Conservation (phyloP, 2,113 vertebrate species). For the Hemicordylus capensis region DNA sequence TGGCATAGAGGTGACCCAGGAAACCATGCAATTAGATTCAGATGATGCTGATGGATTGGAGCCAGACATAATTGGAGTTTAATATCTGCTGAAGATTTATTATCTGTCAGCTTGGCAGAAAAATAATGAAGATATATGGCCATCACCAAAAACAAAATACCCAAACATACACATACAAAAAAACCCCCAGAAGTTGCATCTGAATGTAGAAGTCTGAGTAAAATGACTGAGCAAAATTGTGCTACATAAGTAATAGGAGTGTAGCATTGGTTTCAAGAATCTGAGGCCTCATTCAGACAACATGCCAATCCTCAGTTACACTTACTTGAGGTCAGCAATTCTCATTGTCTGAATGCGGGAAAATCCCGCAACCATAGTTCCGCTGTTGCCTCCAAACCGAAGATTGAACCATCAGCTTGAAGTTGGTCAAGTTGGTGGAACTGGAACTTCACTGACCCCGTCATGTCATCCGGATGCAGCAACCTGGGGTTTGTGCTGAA, state of each 20-base stretch:
- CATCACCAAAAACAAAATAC: constrained; percentile 13
- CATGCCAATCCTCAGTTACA: too few species aligned
- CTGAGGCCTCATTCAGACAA: too few species aligned
- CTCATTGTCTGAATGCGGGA: too few species aligned
- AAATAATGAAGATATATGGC: constrained; percentile 34
- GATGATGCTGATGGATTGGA: constrained; percentile 31
- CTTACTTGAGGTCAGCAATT: too few species aligned
- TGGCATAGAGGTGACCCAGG: constrained; percentile 55
- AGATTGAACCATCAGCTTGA: too few species aligned
- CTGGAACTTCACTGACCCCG: too few species aligned
- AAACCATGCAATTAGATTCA: constrained; percentile 61
- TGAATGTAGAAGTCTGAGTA: constrained; percentile 10
- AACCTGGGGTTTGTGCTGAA: too few species aligned
- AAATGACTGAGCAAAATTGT: constrained; percentile 35
- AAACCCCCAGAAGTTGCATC: background rate
- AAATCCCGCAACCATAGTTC: too few species aligned
- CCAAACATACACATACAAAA: background rate
- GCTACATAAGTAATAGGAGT: background rate
- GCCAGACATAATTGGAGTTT: constrained; percentile 52
- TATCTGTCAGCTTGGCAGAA: constrained; percentile 58
- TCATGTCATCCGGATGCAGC: too few species aligned
- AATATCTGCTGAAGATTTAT: constrained; percentile 27
- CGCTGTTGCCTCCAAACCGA: too few species aligned
- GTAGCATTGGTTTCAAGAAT: constrained; percentile 1
- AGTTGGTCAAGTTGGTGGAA: too few species aligned